Evolutionary conservation across 1,140 invertebrate genomes (phyloP).

Genomic region (Phthorimaea operculella): DNA sequence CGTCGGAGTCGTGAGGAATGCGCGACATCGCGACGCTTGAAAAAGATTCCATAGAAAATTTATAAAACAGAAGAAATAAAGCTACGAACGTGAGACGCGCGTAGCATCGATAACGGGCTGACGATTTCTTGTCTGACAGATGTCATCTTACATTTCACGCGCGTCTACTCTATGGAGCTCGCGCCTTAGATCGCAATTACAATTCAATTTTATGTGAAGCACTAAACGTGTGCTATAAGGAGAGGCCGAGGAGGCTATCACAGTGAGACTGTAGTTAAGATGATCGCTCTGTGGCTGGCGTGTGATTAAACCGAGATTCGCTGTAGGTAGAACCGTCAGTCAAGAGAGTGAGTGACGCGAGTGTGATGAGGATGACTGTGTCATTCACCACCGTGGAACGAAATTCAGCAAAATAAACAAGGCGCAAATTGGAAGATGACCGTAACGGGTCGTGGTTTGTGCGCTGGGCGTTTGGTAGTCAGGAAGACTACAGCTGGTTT

Average conservation of each 20-base stretch:
- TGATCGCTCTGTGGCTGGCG: conserved; percentile 8
- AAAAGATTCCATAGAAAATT: too few species aligned
- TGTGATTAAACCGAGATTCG: conserved; percentile 22
- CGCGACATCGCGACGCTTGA: too few species aligned
- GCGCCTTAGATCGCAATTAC: conserved; percentile 44
- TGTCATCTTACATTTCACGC: too few species aligned
- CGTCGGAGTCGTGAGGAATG: too few species aligned
- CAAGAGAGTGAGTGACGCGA: conserved; percentile 9
- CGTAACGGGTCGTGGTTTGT: conserved; percentile 28
- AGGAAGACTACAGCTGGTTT: too few species aligned
- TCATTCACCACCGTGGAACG: conserved; percentile 10
- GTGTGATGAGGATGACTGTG: conserved; percentile 1
- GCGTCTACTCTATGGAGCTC: too few species aligned
- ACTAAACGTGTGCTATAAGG: conserved; percentile 29
- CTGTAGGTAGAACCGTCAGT: conserved; percentile 7
- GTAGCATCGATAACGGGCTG: too few species aligned
- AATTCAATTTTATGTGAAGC: conserved; percentile 44
- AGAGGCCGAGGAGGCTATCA: conserved; percentile 24
- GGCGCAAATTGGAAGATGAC: conserved; percentile 26
- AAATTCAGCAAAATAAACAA: conserved; percentile 26
- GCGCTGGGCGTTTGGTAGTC: conserved; percentile 9
- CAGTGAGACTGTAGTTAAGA: conserved; percentile 9
- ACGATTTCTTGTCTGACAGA: too few species aligned
- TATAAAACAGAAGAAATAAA: too few species aligned
- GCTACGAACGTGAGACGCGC: too few species aligned